These are phyloP conservation scores for Lochmaea crataegi DNA, from an alignment of 2,888 invertebrate species.

Conservation along the genomic window DNA sequence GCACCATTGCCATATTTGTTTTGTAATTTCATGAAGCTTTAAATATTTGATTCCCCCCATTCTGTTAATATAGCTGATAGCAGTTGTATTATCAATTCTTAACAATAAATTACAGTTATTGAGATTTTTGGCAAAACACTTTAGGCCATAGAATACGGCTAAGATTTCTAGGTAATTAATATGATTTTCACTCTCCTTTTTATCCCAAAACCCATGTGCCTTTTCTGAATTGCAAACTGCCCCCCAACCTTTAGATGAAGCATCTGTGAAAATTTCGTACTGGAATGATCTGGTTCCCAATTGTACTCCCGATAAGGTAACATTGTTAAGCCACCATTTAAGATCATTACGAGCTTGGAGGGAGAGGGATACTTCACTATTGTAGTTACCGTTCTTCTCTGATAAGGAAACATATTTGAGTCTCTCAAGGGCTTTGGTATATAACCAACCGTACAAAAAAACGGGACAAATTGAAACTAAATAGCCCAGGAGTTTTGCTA, in stretches of 20 bases:
- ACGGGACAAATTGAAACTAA: too few species aligned
- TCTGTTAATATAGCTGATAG: constrained; percentile 10
- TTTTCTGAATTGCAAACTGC: not conserved
- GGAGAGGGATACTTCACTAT: not conserved
- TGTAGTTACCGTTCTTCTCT: not conserved
- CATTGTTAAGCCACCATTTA: too few species aligned
- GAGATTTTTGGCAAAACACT: too few species aligned
- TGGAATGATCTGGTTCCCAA: not conserved
- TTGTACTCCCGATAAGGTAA: too few species aligned
- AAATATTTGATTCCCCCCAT: not conserved
- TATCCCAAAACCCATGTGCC: not conserved
- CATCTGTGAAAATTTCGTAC: not conserved
- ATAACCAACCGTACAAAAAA: too few species aligned
- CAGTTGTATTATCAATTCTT: constrained; percentile 4
- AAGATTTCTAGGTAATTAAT: too few species aligned
- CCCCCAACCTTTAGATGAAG: not conserved
- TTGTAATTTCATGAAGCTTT: constrained; percentile 5
- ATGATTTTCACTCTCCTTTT: too few species aligned
- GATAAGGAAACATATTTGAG: too few species aligned
- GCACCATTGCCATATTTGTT: constrained; percentile 12
- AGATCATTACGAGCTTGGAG: too few species aligned
- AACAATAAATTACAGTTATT: not conserved
- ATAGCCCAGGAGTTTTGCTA: too few species aligned
- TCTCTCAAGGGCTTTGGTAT: too few species aligned
- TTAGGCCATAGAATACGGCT: too few species aligned